phyloP scores from a whole-genome alignment of 2,888 invertebrate genomes.

The Myopa testacea region DNA sequence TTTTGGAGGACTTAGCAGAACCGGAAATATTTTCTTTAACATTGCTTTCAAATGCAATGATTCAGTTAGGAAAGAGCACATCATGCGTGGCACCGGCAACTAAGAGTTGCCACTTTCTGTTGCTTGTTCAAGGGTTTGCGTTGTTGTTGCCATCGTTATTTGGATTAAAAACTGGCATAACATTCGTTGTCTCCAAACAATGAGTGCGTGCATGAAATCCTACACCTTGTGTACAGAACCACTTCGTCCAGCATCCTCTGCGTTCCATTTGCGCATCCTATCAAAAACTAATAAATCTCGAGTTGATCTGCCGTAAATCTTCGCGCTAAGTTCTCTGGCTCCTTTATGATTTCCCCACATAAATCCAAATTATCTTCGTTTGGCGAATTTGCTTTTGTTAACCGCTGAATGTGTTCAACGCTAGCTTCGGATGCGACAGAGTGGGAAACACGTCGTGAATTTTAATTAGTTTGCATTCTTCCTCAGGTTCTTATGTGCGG shows the following conservation, averaged over 20 bases:
- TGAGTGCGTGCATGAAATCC: background rate
- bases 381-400: conserved; percentile 50
- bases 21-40: too few relatives aligned
- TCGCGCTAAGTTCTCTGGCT: conserved; percentile 53
- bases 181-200: too few relatives aligned
- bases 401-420: conserved; percentile 50
- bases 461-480: conserved; percentile 10
- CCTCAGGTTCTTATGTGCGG: background rate
- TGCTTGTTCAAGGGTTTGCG: too few relatives aligned
- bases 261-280: conserved; percentile 54
- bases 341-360: conserved; percentile 65
- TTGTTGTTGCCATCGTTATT: too few relatives aligned
- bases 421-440: background rate
- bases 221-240: background rate
- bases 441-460: background rate
- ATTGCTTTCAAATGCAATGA: too few relatives aligned
- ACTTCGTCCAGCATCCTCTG: background rate
- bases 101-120: too few relatives aligned
- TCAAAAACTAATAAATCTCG: conserved; percentile 66
- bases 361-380: conserved; percentile 65
- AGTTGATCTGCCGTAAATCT: conserved; percentile 66
- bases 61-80: too few relatives aligned
- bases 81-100: too few relatives aligned
- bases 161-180: too few relatives aligned
- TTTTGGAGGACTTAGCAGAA: too few relatives aligned